Conservation (phyloP, 2,888 invertebrate species). For the Rotaria socialis region DNA sequence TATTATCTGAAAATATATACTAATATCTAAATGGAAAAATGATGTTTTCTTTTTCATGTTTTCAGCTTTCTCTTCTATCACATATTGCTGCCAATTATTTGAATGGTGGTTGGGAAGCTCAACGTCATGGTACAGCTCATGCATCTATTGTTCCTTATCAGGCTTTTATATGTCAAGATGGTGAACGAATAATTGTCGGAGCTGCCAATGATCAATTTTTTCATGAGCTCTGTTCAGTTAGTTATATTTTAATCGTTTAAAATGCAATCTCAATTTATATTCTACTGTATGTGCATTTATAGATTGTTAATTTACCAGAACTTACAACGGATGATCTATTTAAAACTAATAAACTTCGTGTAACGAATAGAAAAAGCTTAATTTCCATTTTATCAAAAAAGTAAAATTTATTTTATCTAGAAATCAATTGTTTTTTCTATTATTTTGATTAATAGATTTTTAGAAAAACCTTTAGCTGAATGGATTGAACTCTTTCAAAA, state of each 20-base stretch:
- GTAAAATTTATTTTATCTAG: constrained; percentile 51
- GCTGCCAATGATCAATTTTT: constrained; percentile 71
- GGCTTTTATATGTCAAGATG: constrained; percentile 75
- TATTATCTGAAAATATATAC: no score
- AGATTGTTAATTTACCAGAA: constrained; percentile 39
- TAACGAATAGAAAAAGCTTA: constrained; percentile 71
- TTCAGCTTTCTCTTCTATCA: constrained; percentile 71
- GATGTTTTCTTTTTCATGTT: neutral
- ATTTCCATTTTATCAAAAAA: constrained; percentile 64
- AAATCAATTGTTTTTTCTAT: neutral
- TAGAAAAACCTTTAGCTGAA: constrained; percentile 69
- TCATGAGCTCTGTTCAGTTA: constrained; percentile 53
- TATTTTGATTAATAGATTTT: constrained; percentile 55
- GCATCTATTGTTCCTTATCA: constrained; percentile 90
- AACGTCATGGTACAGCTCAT: constrained; percentile 85
- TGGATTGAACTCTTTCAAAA: constrained; percentile 73
- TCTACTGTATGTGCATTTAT: neutral
- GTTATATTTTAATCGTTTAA: neutral
- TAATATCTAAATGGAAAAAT: no score
- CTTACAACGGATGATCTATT: constrained; percentile 23
- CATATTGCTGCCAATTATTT: constrained; percentile 84
- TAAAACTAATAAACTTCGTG: constrained; percentile 70
- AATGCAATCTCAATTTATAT: neutral
- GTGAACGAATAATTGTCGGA: constrained; percentile 73
- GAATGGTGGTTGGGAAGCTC: constrained; percentile 74